phyloP scores from a whole-genome alignment of 2,113 vertebrate species.

The Oryzias javanicus region DNA sequence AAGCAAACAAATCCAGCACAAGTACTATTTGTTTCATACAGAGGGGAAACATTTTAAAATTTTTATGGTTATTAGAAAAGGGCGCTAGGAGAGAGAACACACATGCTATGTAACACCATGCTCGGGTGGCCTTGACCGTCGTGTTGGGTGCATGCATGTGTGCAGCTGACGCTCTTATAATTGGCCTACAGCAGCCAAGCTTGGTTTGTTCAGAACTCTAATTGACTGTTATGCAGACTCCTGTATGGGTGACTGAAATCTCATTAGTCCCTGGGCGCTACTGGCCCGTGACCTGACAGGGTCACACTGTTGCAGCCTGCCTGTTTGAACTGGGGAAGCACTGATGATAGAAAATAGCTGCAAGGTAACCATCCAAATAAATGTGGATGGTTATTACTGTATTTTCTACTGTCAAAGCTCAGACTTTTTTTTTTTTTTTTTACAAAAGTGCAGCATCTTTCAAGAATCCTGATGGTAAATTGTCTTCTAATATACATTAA shows the following conservation, averaged over 20 bases:
- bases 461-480: neutral
- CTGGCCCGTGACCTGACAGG: conserved; percentile 32
- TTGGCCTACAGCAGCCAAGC: conserved; percentile 34
- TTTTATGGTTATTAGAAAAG: too few species aligned
- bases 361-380: neutral
- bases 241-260: conserved; percentile 27
- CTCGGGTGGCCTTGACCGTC: neutral
- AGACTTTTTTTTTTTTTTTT: too few species aligned
- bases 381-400: neutral
- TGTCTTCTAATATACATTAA: too few species aligned
- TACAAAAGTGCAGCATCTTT: neutral
- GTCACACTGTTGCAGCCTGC: conserved; percentile 4
- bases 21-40: too few species aligned
- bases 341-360: conserved; percentile 8
- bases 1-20: too few species aligned
- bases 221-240: conserved; percentile 42
- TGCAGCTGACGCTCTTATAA: conserved; percentile 56
- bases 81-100: too few species aligned
- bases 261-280: conserved; percentile 45
- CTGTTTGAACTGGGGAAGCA: conserved; percentile 5
- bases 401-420: neutral
- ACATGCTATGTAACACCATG: neutral
- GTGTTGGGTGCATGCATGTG: conserved; percentile 10
- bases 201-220: conserved; percentile 49
- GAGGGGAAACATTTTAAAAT: too few species aligned